Percentiles rank a stretch among this genome's conserved stretches.
phyloP scores from a whole-genome alignment of 2,888 invertebrate species.

The Abrostola tripartita region DNA sequence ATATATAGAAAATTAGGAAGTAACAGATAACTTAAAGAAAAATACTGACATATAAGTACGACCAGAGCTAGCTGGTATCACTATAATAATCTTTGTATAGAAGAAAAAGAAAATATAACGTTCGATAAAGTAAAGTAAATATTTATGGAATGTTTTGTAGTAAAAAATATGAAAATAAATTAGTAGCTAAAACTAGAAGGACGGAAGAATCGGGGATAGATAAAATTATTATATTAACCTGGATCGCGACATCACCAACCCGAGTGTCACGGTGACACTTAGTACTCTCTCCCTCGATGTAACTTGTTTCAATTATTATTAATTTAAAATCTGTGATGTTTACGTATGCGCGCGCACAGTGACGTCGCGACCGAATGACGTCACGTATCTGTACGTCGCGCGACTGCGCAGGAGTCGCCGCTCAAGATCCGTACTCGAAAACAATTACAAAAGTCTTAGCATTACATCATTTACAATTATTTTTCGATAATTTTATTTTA shows the following conservation, averaged over 20 bases:
- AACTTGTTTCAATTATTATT: neutral
- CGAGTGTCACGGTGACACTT: neutral
- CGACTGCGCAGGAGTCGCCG: slow-evolving; percentile 8
- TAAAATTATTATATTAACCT: slow-evolving; percentile 40
- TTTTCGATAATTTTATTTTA: slow-evolving; percentile 27
- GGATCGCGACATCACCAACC: slow-evolving; percentile 9
- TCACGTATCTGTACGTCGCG: slow-evolving; percentile 11
- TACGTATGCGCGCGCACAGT: neutral
- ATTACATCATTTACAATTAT: slow-evolving; percentile 42
- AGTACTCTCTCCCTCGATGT: neutral
- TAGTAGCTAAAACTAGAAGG: slow-evolving; percentile 67
- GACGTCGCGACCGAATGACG: slow-evolving; percentile 4
- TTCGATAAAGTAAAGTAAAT: slow-evolving; percentile 51
- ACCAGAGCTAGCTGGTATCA: slow-evolving; percentile 61
- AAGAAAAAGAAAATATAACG: slow-evolving; percentile 54
- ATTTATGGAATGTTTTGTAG: slow-evolving; percentile 52
- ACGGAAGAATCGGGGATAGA: slow-evolving; percentile 66
- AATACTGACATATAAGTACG: slow-evolving; percentile 74
- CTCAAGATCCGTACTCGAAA: slow-evolving; percentile 10
- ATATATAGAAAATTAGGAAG: slow-evolving; percentile 48
- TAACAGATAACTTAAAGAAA: slow-evolving; percentile 54
- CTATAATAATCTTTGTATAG: slow-evolving; percentile 36
- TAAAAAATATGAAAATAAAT: slow-evolving; percentile 60
- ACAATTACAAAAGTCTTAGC: slow-evolving; percentile 41
- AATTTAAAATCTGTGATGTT: neutral